Evolutionary conservation across 2,797 vertebrate species (phyloP).

Genomic region (Psittacula derbiana): DNA sequence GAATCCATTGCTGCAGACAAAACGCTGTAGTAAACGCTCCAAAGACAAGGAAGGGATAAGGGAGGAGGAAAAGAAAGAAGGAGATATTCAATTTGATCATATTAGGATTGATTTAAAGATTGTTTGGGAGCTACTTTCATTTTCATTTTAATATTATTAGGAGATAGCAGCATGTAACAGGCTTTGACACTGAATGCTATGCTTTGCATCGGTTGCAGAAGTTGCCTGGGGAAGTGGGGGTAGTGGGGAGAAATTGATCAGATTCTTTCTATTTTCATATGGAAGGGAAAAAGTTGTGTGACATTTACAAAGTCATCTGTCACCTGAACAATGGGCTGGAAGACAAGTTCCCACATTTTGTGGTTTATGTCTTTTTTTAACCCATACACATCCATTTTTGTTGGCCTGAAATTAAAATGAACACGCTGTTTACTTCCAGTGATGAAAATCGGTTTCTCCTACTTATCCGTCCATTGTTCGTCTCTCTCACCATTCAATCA

Average conservation of each 20-base stretch:
- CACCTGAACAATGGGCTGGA: background rate
- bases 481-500: background rate
- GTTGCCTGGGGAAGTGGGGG: background rate
- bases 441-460: background rate
- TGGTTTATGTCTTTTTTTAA: background rate
- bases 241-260: conserved; percentile 31
- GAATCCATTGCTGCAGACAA: conserved; percentile 8
- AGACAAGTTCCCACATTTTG: background rate
- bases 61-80: background rate
- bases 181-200: conserved; percentile 58
- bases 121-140: conserved; percentile 76
- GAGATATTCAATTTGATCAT: conserved; percentile 45
- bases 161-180: conserved; percentile 75
- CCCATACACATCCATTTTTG: background rate
- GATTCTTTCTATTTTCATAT: background rate
- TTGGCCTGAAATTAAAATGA: background rate
- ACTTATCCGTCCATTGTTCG: background rate
- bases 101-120: conserved; percentile 71
- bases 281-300: conserved; percentile 35
- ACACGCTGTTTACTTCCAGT: background rate
- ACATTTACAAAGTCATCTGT: conserved; percentile 63
- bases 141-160: conserved; percentile 81
- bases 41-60: background rate
- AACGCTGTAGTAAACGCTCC: conserved; percentile 1
- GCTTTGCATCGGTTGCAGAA: conserved; percentile 54